Percentiles rank a stretch among this genome's conserved stretches.
phyloP scores from a whole-genome alignment of 1,140 invertebrate genomes.

The Contarinia nasturtii region DNA sequence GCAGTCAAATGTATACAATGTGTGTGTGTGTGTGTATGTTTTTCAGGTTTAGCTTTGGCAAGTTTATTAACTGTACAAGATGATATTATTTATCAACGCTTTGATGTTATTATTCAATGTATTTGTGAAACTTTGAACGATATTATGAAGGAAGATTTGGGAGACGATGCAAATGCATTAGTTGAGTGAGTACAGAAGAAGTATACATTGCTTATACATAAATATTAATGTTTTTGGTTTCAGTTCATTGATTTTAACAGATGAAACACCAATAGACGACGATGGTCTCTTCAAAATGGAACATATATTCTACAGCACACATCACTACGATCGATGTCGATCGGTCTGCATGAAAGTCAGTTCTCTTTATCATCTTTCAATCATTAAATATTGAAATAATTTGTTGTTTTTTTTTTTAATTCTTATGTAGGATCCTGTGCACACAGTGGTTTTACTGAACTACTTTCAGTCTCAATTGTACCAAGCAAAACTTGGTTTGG shows the following conservation, averaged over 20 bases:
- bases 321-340: slow-evolving; percentile 29
- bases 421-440: slow-evolving; percentile 63
- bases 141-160: slow-evolving; percentile 44
- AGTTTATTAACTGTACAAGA: slow-evolving; percentile 50
- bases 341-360: slow-evolving; percentile 33
- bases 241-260: slow-evolving; percentile 18
- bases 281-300: slow-evolving; percentile 10
- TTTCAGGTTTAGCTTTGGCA: slow-evolving; percentile 56
- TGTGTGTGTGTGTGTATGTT: not conserved
- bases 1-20: not conserved
- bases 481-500: slow-evolving; percentile 40
- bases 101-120: slow-evolving; percentile 53
- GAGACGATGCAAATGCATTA: slow-evolving; percentile 37
- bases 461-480: slow-evolving; percentile 47
- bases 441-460: slow-evolving; percentile 44
- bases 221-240: slow-evolving; percentile 3
- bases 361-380: no score
- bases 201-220: not conserved
- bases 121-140: slow-evolving; percentile 76
- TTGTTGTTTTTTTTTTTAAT: no score
- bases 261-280: slow-evolving; percentile 17
- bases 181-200: slow-evolving; percentile 32
- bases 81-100: slow-evolving; percentile 46
- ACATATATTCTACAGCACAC: slow-evolving; percentile 18
- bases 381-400: no score